Base-by-base conservation (phyloP, 2,888 invertebrate genomes). In the Trachelus troglodyta region DNA sequence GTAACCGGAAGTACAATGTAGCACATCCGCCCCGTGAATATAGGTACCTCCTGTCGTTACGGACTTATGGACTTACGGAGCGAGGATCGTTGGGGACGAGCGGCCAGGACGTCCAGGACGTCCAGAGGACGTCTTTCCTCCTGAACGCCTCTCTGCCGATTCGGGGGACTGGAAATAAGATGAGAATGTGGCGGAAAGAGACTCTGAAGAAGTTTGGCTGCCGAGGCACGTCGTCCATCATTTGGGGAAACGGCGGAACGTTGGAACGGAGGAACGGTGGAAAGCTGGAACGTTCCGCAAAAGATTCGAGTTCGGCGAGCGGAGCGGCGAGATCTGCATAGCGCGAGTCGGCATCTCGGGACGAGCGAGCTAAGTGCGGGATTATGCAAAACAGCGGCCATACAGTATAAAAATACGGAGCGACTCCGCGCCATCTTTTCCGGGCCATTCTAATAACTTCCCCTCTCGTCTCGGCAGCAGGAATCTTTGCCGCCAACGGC, bases 391-490 rank as follows among this genome's bases (percentile, higher is more conserved):
- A 87, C 90, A 92, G 90, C 87, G 90, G 89, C 91, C 91, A 91
- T 91, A 91, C 90, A 92, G 90, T 91, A 91, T 91, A 92, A 91
- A 92, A 92, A 91, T 92, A 92, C 92, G 92, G 92, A 91, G 91
- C 91, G 89, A 90, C 92, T 92, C 92, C 85, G 88, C 91, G 91
- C 91, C 91, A 91, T 92, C 91, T 92, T 92, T 91, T 92, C 92
- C 92, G 91, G 91, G 90, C 91, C 90, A 91, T 92, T 91, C 92
- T 91, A 91, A 91, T 91, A 91, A 91, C 90, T 91, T 89, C 89
- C 89, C 87, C 84, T 86, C 81, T 86, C 37, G 73, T 75, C 75
- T 78, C 75, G 40, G 40, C 15, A 40, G 40, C 31, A 37, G 73
- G 12, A 73, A 35, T 34, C 74, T 74, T 34, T 23, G n/a, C 6